Percentiles rank a stretch among this genome's conserved stretches.
Conservation (phyloP, 1,140 invertebrate species). For the Musca domestica region DNA sequence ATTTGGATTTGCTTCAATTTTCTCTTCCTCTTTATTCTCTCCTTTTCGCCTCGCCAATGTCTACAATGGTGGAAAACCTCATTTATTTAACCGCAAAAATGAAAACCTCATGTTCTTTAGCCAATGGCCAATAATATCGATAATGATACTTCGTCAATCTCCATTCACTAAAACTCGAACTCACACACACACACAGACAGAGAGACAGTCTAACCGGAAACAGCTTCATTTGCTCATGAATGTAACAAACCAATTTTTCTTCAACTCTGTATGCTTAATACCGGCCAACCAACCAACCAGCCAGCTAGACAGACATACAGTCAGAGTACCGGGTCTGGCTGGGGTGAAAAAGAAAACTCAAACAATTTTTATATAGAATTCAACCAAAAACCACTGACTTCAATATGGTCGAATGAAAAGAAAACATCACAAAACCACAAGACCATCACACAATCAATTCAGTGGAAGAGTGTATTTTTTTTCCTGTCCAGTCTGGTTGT, state of each 20-base stretch:
- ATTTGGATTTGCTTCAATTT: too few relatives aligned
- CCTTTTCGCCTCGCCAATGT: too few relatives aligned
- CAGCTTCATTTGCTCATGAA: slow-evolving; percentile 12
- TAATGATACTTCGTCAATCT: not conserved
- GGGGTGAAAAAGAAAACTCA: not conserved
- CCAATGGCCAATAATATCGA: slow-evolving; percentile 4
- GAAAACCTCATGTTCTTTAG: not conserved
- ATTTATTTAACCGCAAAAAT: slow-evolving; percentile 13
- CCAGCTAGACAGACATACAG: not conserved
- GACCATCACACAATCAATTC: not conserved
- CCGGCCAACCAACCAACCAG: not conserved
- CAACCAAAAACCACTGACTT: slow-evolving; percentile 1
- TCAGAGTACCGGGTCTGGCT: not conserved
- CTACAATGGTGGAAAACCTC: not conserved
- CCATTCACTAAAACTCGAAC: too few relatives aligned
- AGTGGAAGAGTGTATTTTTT: not conserved
- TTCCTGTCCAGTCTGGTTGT: not conserved
- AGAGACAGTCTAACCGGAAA: not conserved
- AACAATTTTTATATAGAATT: not conserved
- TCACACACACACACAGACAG: not conserved
- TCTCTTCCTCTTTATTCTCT: too few relatives aligned
- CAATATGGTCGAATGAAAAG: not conserved
- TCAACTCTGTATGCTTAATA: not conserved
- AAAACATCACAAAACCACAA: not conserved
- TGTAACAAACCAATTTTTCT: not conserved